phyloP scores from a whole-genome alignment of 2,797 vertebrate genomes.

The Eulemur albifrons region DNA sequence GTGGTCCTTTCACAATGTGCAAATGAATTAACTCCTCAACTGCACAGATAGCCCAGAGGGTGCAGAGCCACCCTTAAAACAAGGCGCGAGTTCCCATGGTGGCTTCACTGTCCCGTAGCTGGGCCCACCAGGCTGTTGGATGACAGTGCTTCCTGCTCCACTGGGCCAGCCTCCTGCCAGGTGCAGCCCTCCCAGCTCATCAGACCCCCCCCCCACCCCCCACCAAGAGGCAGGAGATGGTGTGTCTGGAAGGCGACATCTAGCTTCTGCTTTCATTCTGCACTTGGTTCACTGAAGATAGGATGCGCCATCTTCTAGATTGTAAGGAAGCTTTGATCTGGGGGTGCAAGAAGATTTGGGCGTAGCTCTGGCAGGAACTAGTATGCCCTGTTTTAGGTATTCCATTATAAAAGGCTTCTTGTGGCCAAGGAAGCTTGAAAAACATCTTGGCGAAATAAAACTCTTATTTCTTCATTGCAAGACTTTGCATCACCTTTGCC shows the following conservation, averaged over 20 bases:
- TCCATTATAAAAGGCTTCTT: neutral
- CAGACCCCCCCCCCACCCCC: neutral
- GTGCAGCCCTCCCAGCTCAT: neutral
- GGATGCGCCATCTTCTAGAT: neutral
- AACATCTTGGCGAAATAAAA: neutral
- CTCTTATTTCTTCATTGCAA: neutral
- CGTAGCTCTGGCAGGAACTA: neutral
- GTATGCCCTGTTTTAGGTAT: neutral
- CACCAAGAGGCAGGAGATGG: neutral
- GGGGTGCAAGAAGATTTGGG: neutral
- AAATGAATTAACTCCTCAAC: neutral
- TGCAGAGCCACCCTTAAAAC: neutral
- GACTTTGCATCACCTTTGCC: neutral
- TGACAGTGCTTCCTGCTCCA: neutral
- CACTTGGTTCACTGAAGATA: neutral
- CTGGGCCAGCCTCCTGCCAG: neutral
- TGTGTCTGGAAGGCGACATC: neutral
- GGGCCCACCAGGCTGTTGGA: neutral
- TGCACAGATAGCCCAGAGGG: neutral
- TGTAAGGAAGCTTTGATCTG: neutral
- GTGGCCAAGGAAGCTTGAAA: neutral
- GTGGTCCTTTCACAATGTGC: neutral
- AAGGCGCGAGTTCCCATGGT: accelerated
- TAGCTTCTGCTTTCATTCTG: neutral
- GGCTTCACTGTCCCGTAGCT: neutral